Evolutionary conservation across 2,797 vertebrate genomes (phyloP).

Genomic region (Rhodeus uyekii): DNA sequence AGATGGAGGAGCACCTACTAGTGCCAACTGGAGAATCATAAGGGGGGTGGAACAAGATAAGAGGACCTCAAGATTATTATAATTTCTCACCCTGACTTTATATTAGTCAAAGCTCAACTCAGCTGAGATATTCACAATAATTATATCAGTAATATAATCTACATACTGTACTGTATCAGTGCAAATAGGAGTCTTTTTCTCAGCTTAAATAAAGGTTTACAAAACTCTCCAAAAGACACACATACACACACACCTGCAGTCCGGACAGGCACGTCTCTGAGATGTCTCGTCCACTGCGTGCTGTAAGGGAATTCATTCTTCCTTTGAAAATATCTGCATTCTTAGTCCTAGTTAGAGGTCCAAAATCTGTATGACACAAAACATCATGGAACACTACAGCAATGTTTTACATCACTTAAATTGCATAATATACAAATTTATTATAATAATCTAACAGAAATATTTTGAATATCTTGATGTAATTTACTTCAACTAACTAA

Average conservation of each 20-base stretch:
- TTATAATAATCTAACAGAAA: neutral
- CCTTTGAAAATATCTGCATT: slow-evolving; percentile 67
- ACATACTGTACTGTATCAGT: neutral
- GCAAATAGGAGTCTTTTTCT: neutral
- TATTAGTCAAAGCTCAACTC: neutral
- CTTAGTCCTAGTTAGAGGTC: slow-evolving; percentile 65
- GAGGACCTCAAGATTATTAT: neutral
- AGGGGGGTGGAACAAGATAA: neutral
- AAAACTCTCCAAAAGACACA: neutral
- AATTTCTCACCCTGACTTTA: no score
- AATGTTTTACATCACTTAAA: neutral
- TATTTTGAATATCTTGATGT: neutral
- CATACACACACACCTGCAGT: slow-evolving; percentile 63
- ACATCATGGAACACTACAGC: neutral
- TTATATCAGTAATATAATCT: neutral
- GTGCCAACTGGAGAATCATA: slow-evolving; percentile 63
- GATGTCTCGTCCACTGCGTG: slow-evolving; percentile 55
- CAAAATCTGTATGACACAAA: slow-evolving; percentile 58
- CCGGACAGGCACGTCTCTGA: slow-evolving; percentile 70
- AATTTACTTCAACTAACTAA: neutral
- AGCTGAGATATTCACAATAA: neutral
- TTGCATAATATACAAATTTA: neutral
- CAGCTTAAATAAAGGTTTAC: neutral
- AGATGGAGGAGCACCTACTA: slow-evolving; percentile 68
- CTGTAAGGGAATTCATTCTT: slow-evolving; percentile 60